Percentiles rank a stretch among this genome's conserved stretches.
These are phyloP conservation scores for Lamprologus speciosus DNA, from an alignment of 2,113 vertebrate species.

Conservation along the genomic window DNA sequence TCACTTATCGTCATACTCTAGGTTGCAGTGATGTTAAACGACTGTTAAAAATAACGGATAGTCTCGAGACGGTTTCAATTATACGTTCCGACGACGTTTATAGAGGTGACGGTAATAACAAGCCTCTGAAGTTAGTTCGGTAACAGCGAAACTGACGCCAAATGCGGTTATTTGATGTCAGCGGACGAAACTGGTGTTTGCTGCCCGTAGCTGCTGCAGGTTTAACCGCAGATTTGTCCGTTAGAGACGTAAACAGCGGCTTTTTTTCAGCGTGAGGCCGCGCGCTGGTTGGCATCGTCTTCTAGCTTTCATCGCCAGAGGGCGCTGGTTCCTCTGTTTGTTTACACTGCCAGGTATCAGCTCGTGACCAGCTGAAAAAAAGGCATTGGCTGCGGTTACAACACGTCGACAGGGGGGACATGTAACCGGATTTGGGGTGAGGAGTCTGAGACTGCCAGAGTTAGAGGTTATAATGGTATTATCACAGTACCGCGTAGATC, in stretches of 20 bases:
- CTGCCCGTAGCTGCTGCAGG: too few relatives aligned
- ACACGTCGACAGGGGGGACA: neutral
- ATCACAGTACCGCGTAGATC: neutral
- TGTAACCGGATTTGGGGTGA: neutral
- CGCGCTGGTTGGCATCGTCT: neutral
- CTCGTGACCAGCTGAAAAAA: neutral
- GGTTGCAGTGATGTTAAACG: neutral
- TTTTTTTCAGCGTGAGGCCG: constrained; percentile 1
- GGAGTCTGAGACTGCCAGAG: neutral
- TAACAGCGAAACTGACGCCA: neutral
- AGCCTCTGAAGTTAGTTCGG: neutral
- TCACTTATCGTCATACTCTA: neutral
- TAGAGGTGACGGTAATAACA: neutral
- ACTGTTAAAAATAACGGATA: neutral
- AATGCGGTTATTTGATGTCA: neutral
- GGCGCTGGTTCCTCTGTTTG: neutral
- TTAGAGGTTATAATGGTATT: neutral
- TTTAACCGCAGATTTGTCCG: neutral
- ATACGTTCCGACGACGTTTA: neutral
- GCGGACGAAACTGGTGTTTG: neutral
- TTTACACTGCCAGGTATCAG: neutral
- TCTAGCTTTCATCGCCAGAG: neutral
- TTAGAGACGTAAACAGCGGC: neutral
- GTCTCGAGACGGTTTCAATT: neutral
- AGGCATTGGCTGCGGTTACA: neutral